Evolutionary conservation across 2,888 invertebrate species (phyloP).

Genomic region (Erebia epiphron): DNA sequence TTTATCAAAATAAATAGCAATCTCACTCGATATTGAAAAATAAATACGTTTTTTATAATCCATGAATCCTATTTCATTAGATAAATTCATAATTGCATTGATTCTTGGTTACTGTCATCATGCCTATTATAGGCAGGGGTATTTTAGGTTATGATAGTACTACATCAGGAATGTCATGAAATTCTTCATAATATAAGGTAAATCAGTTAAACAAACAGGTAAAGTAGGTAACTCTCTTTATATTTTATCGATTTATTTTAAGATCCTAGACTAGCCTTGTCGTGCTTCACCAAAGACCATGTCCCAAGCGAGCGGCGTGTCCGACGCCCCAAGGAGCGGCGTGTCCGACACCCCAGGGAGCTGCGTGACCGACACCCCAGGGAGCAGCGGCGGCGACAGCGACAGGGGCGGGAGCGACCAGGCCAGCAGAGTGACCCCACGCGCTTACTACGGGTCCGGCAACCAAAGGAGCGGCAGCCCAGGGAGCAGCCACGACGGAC

Average conservation of each 20-base stretch:
- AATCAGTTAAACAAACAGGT: slow-evolving; percentile 6
- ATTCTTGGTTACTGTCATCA: too few relatives aligned
- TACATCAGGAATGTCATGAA: too few relatives aligned
- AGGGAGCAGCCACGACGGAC: slow-evolving; percentile 42
- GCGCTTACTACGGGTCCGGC: slow-evolving; percentile 35
- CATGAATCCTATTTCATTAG: too few relatives aligned
- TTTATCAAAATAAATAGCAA: too few relatives aligned
- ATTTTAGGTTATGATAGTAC: too few relatives aligned
- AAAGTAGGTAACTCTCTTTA: slow-evolving; percentile 25
- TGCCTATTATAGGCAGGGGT: too few relatives aligned
- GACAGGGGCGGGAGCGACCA: slow-evolving; percentile 30
- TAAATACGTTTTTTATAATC: too few relatives aligned
- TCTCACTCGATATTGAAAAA: too few relatives aligned
- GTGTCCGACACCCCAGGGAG: slow-evolving; percentile 26
- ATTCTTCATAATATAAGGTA: background rate
- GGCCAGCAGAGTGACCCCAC: slow-evolving; percentile 11
- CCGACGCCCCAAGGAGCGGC: slow-evolving; percentile 25
- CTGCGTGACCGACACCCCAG: slow-evolving; percentile 35
- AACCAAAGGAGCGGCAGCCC: slow-evolving; percentile 39
- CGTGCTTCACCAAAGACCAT: slow-evolving; percentile 22
- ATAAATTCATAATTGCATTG: too few relatives aligned
- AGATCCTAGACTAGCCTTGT: slow-evolving; percentile 17
- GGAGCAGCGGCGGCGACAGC: slow-evolving; percentile 35
- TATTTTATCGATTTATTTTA: slow-evolving; percentile 18
- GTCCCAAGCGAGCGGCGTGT: slow-evolving; percentile 36